Evolutionary conservation across 2,113 vertebrate species (phyloP).

Genomic region (Irena cyanogastra): DNA sequence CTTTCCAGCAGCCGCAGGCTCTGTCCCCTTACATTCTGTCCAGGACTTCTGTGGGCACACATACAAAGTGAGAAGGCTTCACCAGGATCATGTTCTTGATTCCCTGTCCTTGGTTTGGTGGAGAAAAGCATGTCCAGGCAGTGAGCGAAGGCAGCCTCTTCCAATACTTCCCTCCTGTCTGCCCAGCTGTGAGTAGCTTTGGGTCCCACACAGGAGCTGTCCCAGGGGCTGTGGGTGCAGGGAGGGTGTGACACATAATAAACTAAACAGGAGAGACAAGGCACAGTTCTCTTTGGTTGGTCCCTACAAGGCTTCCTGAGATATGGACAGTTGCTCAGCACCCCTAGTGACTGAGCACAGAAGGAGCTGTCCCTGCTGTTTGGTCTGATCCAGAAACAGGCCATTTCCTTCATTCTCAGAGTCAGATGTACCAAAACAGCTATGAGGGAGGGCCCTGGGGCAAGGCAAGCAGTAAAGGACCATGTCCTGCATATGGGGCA

Average conservation of each 20-base stretch:
- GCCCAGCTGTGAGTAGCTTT: background rate
- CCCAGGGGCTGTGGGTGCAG: background rate
- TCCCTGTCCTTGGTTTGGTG: background rate
- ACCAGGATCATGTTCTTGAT: accelerated
- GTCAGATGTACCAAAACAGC: background rate
- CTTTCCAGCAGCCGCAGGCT: background rate
- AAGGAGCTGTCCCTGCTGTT: background rate
- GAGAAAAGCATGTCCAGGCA: background rate
- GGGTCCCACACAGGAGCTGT: background rate
- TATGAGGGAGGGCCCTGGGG: accelerated
- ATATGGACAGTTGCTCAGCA: background rate
- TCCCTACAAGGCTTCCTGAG: background rate
- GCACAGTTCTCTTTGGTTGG: background rate
- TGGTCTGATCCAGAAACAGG: background rate
- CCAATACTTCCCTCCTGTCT: background rate
- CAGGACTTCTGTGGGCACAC: background rate
- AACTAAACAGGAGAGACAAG: background rate
- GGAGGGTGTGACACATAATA: background rate
- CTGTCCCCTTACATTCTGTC: background rate
- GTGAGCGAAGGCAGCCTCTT: background rate
- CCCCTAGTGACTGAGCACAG: background rate
- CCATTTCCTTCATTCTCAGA: background rate
- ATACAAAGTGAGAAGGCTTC: background rate
- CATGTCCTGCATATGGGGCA: background rate
- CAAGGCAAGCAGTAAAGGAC: background rate